Base-by-base conservation (phyloP, 2,888 invertebrate genomes). In the Troilus luridus region DNA sequence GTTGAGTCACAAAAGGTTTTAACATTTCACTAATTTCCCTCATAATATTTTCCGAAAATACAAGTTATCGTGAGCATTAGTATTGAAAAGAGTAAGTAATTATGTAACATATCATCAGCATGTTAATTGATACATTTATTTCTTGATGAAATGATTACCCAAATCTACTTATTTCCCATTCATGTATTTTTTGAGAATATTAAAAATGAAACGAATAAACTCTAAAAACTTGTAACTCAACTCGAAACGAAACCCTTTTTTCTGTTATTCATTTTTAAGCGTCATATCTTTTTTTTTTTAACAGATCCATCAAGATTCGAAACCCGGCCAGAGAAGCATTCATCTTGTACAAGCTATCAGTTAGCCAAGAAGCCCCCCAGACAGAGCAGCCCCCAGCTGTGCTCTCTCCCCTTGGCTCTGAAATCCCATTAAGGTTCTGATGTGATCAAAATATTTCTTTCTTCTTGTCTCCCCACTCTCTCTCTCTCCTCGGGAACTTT, bases 391-490 rank as follows among this genome's bases (percentile, higher is more conserved):
- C 14, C 72, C 72, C 72, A 77, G 72, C 72, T 77, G 72, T 77
- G 72, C 14, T 24, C 24, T 9, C 67, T 2, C 72, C 72, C 72
- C 41, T 77, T 9, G 10, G 72, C 27, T 77, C 72, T 27, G 14
- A 77, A 77, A 77, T 77, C 72, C 72, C 72, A 77, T 77, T 77
- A 77, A 77, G 72, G 17, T 27, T 41, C 72, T 77, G 72, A 77
- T 77, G 72, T 77, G 72, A 77, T 77, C 72, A 77, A 77, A 77
- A 77, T 77, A 77, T 77, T 77, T 77, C 72, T 77, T 77, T 77
- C 41, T 41, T 77, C 72, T 77, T 77, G 72, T 77, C 72, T 41
- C 41, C 41, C 67, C 67, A 14, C 67, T 67, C 12, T 12, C 67
- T 27, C 41, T 41, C 72, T 77, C 72, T 77, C 72, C 41, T 17